Conservation (phyloP, 2,113 vertebrate genomes). For the Corythornis cristatus region DNA sequence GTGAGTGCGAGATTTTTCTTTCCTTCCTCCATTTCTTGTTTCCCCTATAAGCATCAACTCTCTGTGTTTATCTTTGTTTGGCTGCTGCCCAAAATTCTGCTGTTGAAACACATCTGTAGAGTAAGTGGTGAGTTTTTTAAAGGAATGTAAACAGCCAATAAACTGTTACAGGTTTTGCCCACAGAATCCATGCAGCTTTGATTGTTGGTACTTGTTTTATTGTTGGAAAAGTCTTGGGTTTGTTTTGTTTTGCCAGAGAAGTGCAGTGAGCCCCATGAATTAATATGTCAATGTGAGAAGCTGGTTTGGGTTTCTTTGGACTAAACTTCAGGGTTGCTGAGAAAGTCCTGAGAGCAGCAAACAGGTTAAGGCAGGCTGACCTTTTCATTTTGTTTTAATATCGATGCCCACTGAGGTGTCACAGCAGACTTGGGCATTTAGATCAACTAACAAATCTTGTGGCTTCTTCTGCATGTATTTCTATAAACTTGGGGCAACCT, state of each 20-base stretch:
- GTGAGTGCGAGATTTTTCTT: rapidly evolving
- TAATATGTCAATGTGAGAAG: not conserved
- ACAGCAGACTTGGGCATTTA: not conserved
- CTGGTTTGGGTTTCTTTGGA: not conserved
- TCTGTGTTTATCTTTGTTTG: slow-evolving; percentile 15
- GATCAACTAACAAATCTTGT: not conserved
- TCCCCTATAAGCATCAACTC: not conserved
- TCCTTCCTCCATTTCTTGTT: not conserved
- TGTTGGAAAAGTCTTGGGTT: slow-evolving; percentile 13
- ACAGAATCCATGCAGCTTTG: slow-evolving; percentile 28
- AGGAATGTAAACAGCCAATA: slow-evolving; percentile 33
- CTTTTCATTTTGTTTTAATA: not conserved
- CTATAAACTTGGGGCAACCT: not conserved
- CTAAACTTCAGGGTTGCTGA: not conserved
- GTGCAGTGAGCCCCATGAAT: not conserved
- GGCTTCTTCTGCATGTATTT: not conserved
- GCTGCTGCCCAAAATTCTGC: slow-evolving; percentile 14
- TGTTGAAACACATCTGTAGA: not conserved
- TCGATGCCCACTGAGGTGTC: not conserved
- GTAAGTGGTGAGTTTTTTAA: not conserved
- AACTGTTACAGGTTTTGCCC: slow-evolving; percentile 27
- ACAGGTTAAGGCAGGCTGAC: not conserved
- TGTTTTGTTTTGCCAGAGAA: not conserved
- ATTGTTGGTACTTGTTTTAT: slow-evolving; percentile 28
- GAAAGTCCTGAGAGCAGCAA: not conserved